Conservation (phyloP, 2,113 vertebrate genomes). For the Phocoena phocoena region DNA sequence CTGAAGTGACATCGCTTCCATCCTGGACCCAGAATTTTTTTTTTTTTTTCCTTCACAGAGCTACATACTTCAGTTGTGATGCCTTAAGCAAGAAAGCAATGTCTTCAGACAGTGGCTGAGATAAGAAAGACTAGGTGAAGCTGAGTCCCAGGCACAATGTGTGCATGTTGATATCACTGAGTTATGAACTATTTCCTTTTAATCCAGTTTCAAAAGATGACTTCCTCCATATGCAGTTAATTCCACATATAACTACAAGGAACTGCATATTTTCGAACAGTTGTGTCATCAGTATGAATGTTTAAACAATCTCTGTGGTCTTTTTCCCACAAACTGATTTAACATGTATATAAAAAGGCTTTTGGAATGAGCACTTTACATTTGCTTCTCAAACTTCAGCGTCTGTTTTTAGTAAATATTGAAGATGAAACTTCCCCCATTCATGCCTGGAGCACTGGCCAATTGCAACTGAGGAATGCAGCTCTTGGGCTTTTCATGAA, state of each 20-base stretch:
- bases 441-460: conserved; percentile 71
- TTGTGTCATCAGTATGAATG: conserved; percentile 74
- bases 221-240: conserved; percentile 77
- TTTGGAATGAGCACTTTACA: conserved; percentile 73
- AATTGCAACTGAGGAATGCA: conserved; percentile 66
- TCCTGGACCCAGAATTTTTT: not conserved
- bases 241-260: conserved; percentile 73
- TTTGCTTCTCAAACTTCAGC: conserved; percentile 71
- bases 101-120: conserved; percentile 55
- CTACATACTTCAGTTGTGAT: conserved; percentile 31
- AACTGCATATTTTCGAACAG: conserved; percentile 71
- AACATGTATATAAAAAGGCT: conserved; percentile 77
- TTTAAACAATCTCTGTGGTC: conserved; percentile 78
- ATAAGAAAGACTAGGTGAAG: conserved; percentile 42
- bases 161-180: conserved; percentile 64
- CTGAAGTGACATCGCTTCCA: not conserved
- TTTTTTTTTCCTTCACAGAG: not conserved
- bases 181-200: conserved; percentile 75
- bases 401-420: conserved; percentile 80
- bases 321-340: conserved; percentile 79
- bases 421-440: conserved; percentile 74
- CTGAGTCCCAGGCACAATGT: conserved; percentile 6
- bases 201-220: conserved; percentile 75
- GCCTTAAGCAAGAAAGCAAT: conserved; percentile 27
- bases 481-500: conserved; percentile 52